phyloP scores from a whole-genome alignment of 2,888 invertebrate species.

The Linnaemya tessellans region DNA sequence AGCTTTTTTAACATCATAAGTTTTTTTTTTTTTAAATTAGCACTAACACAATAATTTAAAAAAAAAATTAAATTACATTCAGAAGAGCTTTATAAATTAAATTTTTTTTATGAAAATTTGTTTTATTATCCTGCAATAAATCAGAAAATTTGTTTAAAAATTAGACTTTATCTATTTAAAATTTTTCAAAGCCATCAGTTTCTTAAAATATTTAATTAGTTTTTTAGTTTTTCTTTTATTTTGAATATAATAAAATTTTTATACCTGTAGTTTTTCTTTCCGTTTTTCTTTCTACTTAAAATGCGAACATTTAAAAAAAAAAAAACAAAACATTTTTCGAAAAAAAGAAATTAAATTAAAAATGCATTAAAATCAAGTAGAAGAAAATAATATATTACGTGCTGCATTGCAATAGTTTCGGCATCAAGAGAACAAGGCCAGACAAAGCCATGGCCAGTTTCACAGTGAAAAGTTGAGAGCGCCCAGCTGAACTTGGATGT shows the following conservation, averaged over 20 bases:
- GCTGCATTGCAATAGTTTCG: constrained; percentile 57
- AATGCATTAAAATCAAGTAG: constrained; percentile 40
- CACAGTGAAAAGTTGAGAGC: constrained; percentile 42
- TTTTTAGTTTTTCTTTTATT: constrained; percentile 35
- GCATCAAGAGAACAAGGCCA: constrained; percentile 30
- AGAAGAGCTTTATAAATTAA: too few species aligned
- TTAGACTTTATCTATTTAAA: neutral
- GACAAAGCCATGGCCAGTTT: constrained; percentile 38
- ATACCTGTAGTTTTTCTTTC: constrained; percentile 48
- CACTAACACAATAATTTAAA: too few species aligned
- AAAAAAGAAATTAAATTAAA: constrained; percentile 32
- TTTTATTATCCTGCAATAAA: too few species aligned
- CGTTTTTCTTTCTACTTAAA: neutral
- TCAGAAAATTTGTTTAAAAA: neutral
- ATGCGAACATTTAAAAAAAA: constrained; percentile 34
- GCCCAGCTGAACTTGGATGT: constrained; percentile 73
- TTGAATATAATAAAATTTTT: constrained; percentile 47
- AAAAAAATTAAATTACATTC: too few species aligned
- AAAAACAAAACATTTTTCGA: neutral
- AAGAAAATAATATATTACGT: constrained; percentile 72
- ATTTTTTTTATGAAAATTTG: too few species aligned
- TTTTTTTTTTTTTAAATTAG: too few species aligned
- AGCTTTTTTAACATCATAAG: too few species aligned
- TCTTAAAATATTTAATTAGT: constrained; percentile 40
- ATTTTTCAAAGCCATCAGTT: constrained; percentile 1